Evolutionary conservation across 2,888 invertebrate species (phyloP).

Genomic region (Eilema caniola): DNA sequence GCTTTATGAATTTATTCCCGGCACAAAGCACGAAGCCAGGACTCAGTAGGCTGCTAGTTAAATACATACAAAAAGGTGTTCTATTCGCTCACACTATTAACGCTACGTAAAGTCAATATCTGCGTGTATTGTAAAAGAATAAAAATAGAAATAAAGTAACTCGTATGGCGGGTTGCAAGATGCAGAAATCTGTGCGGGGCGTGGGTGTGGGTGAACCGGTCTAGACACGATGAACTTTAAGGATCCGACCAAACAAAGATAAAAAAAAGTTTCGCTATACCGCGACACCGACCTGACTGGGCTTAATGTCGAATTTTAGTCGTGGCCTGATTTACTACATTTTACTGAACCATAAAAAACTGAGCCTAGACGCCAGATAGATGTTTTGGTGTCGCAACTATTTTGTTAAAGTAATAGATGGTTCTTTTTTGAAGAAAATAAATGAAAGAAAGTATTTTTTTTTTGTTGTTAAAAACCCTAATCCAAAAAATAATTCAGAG

Average conservation of each 20-base stretch:
- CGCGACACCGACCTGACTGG: constrained; percentile 73
- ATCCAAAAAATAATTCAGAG: too few species aligned
- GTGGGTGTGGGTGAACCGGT: constrained; percentile 84
- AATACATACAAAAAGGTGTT: constrained; percentile 56
- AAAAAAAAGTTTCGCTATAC: constrained; percentile 75
- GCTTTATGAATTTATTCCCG: too few species aligned
- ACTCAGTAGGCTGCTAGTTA: constrained; percentile 20
- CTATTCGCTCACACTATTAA: constrained; percentile 73
- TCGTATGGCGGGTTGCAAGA: constrained; percentile 84
- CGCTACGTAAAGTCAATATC: constrained; percentile 73
- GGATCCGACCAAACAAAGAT: constrained; percentile 81
- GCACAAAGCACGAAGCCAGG: too few species aligned
- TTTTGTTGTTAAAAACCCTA: too few species aligned
- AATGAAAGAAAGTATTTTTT: too few species aligned
- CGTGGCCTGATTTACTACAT: constrained; percentile 54
- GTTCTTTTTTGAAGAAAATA: too few species aligned
- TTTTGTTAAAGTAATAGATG: too few species aligned
- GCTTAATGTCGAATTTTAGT: constrained; percentile 71
- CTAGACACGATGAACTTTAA: constrained; percentile 86
- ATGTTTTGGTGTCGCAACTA: too few species aligned
- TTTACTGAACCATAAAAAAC: constrained; percentile 35
- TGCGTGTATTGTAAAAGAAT: constrained; percentile 79
- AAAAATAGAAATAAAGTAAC: constrained; percentile 82
- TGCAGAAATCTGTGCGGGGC: constrained; percentile 85
- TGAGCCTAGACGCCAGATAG: too few species aligned